A percentile compares a stretch with the other conserved stretches of the same genome.
phyloP scores from a whole-genome alignment of 2,113 vertebrate species.

The Pelecanus crispus region DNA sequence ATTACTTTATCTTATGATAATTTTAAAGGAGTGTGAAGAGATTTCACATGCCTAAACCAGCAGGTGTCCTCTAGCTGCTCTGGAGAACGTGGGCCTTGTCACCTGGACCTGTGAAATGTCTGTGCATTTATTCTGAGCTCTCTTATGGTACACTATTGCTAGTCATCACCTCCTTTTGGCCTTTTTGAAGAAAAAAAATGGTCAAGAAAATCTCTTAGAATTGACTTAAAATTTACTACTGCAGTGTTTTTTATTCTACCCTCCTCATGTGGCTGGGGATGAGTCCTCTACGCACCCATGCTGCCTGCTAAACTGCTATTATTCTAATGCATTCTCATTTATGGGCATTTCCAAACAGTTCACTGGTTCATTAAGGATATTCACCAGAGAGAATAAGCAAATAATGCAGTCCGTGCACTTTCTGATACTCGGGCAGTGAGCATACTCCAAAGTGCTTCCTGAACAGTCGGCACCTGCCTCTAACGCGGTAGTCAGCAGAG shows the following conservation, averaged over 20 bases:
- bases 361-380: neutral
- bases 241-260: neutral
- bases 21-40: neutral
- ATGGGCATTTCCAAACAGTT: neutral
- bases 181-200: neutral
- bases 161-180: neutral
- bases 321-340: neutral
- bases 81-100: neutral
- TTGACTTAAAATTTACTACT: neutral
- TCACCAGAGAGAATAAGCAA: neutral
- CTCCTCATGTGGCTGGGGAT: accelerated
- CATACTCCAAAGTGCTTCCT: neutral
- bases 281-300: neutral
- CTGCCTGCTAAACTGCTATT: neutral
- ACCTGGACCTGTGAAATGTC: neutral
- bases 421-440: neutral
- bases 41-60: neutral
- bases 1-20: neutral
- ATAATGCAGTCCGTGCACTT: accelerated
- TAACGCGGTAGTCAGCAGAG: neutral
- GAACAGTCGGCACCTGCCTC: neutral
- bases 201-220: neutral
- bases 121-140: neutral
- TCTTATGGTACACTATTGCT: neutral
- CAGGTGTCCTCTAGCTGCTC: neutral